Evolutionary conservation across 2,888 invertebrate genomes (phyloP).

Genomic region (Drosophila engyochracea): DNA sequence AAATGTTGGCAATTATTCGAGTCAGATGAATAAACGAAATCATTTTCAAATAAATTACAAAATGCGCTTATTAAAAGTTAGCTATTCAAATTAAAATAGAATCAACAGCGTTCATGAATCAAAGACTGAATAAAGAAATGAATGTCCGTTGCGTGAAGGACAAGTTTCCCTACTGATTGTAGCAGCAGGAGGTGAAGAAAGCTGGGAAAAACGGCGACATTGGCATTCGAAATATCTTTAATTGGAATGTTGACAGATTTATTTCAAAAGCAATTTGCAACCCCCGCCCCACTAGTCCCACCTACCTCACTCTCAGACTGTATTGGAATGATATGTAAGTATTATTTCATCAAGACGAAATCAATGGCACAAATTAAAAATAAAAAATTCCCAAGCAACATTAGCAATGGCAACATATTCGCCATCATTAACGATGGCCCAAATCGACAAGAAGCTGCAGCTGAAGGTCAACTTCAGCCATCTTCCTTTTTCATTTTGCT

Average conservation of each 20-base stretch:
- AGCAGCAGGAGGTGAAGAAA: not conserved
- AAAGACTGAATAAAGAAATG: not conserved
- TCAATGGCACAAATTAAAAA: not conserved
- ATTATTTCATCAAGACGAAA: not conserved
- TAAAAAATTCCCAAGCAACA: not conserved
- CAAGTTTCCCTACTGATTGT: not conserved
- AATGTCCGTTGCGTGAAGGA: not conserved
- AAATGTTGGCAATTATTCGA: constrained; percentile 1
- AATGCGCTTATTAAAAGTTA: constrained; percentile 1
- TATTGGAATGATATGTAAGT: not conserved
- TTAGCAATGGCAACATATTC: not conserved
- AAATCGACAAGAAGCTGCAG: not conserved
- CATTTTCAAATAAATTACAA: constrained; percentile 1
- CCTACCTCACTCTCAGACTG: not conserved
- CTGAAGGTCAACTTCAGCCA: not conserved
- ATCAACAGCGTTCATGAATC: not conserved
- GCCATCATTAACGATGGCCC: not conserved
- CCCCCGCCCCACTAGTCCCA: not conserved
- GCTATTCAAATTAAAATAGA: constrained; percentile 7
- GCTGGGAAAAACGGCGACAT: not conserved
- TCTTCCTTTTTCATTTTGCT: not conserved
- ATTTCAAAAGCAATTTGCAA: not conserved
- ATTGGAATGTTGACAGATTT: constrained; percentile 15
- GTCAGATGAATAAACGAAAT: not conserved
- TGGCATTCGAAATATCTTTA: constrained; percentile 4